Base-by-base conservation (phyloP, 2,888 invertebrate species). In the Venusia cambrica region DNA sequence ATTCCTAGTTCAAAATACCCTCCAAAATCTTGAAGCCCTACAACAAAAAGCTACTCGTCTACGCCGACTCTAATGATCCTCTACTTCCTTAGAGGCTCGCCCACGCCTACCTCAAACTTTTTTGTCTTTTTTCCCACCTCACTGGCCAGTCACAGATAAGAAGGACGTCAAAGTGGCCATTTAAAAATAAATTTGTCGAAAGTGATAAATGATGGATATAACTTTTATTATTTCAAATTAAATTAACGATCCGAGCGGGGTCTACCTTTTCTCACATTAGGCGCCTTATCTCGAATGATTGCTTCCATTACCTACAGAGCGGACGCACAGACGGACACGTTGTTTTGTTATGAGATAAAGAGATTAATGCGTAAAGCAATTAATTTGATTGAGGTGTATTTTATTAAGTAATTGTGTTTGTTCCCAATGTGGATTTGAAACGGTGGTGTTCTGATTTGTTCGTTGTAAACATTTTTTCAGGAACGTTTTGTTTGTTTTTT, bases 151-250 rank as follows among this genome's bases (percentile, higher is more conserved):
- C 74, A 70, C 62, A 78, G 79, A 79, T 79, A 80, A 83, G 70
- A 69, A 65, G 73, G 71, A 73, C 74, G 59, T 71, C 73, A 69
- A 71, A 74, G 73, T 75, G 73, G 75, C 74, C 81, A 78, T 84
- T 87, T 85, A 85, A 83, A 87, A 83, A 78, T 81, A 78, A 87
- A 87, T 87, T 87, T 87, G 87, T 87, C 81, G 80, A 81, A 83
- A 79, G 83, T 81, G 84, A 85, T 84, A 85, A 85, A 85, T 80
- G 85, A 79, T 73, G 80, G 73, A 78, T 83, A 84, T 81, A 80
- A 81, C 66, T 83, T 84, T 85, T 84, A 85, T 85, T 85, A 84
- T 83, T 80, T 84, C 80, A 81, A 84, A 85, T 85, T 84, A 84
- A 85, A 85, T 84, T 80, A 85, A 84, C 84, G 81, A 83, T 74